A percentile compares a stretch with the other conserved stretches of the same genome.
These are phyloP conservation scores for Leptodactylus fuscus DNA, from an alignment of 2,113 vertebrate species.

Conservation along the genomic window DNA sequence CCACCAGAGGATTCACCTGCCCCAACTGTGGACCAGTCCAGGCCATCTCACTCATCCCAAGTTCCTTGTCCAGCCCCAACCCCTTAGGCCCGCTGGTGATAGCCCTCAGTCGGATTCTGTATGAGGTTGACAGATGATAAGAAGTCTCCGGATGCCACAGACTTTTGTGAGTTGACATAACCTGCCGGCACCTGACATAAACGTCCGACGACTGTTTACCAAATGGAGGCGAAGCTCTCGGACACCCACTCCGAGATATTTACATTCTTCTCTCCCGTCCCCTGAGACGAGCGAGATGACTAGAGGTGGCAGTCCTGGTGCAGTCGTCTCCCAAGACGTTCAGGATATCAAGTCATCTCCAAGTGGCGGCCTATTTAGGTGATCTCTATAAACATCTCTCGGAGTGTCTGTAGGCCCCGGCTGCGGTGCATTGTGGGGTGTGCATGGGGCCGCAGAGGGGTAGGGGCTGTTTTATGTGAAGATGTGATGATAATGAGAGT, in stretches of 20 bases:
- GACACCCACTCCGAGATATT: neutral
- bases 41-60: no score
- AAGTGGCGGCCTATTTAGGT: neutral
- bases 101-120: no score
- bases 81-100: no score
- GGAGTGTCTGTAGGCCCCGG: neutral
- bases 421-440: neutral
- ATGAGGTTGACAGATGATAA: no score
- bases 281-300: no score
- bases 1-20: no score
- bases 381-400: neutral
- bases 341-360: neutral
- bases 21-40: no score
- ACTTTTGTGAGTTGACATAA: no score
- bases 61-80: no score
- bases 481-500: constrained; percentile 43
- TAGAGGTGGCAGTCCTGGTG: neutral
- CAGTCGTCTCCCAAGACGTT: neutral
- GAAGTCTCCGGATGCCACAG: no score
- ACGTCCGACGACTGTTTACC: constrained; percentile 6
- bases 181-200: neutral
- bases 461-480: constrained; percentile 28
- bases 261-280: neutral
- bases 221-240: neutral
- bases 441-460: neutral